Evolutionary conservation across 2,797 vertebrate genomes (phyloP).

Genomic region (Capromys pilorides): DNA sequence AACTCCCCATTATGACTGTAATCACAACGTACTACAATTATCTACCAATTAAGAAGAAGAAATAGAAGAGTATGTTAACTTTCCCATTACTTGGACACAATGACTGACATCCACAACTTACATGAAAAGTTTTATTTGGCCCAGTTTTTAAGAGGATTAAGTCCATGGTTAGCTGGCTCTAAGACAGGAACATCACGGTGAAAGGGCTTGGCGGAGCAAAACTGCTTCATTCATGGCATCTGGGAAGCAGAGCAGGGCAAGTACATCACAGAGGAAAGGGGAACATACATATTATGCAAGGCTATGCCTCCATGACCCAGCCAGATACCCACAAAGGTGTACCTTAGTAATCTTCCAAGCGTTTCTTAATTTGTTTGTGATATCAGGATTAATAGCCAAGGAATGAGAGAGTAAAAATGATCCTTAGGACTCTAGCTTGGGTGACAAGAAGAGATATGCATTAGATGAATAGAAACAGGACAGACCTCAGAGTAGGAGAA

Average conservation of each 20-base stretch:
- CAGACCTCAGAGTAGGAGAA: neutral
- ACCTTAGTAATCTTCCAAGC: neutral
- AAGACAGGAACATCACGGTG: neutral
- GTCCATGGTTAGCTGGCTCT: neutral
- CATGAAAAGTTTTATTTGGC: neutral
- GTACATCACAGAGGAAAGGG: neutral
- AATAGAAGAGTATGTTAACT: neutral
- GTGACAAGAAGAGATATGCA: neutral
- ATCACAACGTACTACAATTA: neutral
- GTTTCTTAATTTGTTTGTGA: neutral
- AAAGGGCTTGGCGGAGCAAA: neutral
- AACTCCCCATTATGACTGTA: neutral
- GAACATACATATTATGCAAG: neutral
- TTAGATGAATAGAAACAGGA: conserved; percentile 1
- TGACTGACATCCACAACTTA: neutral
- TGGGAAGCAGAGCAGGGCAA: neutral
- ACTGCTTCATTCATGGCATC: neutral
- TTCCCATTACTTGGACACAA: neutral
- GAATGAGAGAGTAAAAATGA: neutral
- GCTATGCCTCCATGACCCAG: neutral
- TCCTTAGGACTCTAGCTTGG: neutral
- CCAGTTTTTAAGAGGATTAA: neutral
- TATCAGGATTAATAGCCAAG: neutral
- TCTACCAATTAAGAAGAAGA: neutral
- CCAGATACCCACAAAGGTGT: neutral